Evolutionary conservation across 2,888 invertebrate species (phyloP), one percentile per base, ranked within the genome.

Genomic region (Protophormia terraenovae): DNA sequence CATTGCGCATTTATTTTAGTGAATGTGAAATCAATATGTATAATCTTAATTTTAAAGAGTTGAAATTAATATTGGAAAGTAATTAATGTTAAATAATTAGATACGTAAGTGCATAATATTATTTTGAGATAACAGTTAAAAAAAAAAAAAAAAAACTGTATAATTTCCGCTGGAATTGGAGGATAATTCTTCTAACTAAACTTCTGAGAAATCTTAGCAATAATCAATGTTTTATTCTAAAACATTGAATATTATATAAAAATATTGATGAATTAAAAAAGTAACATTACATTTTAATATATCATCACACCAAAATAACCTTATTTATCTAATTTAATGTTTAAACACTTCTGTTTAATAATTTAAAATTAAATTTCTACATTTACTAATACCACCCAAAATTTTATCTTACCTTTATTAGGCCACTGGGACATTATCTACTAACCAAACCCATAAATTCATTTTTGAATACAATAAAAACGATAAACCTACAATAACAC

Each of bases 401-500:
- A n/a, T n/a, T n/a, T n/a, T n/a, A n/a, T 58, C 27, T 2, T 27
- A 58, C 66, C 38, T 82, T 82, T 85, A 71, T 78, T 78, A 71
- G 78, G 85, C 76, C 62, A 82, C 78, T 82, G n/a, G 85, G 58
- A 55, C 73, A 78, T 10, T 19, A 64, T 41, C 38, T 35, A n/a
- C n/a, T 41, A 55, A 73, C 81, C 84, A 53, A 85, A 38, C 81
- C 84, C 78, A 73, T 69, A 7, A 32, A 80, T 64, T 72, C 53
- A 32, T 55, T 62, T 32, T 2, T 32, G 24, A 58, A 58, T 12
- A 72, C 64, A 80, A 80, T 66, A n/a, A 24, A 41, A 55, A n/a
- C 24, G n/a, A 55, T 35, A 71, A 76, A 64, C 45, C 53, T 64
- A 41, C 45, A 38, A 76, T 8, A 62, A 38, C 29, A 38, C 38